Base-by-base conservation (phyloP, 2,113 vertebrate genomes). In the Hirundichthys speculiger region DNA sequence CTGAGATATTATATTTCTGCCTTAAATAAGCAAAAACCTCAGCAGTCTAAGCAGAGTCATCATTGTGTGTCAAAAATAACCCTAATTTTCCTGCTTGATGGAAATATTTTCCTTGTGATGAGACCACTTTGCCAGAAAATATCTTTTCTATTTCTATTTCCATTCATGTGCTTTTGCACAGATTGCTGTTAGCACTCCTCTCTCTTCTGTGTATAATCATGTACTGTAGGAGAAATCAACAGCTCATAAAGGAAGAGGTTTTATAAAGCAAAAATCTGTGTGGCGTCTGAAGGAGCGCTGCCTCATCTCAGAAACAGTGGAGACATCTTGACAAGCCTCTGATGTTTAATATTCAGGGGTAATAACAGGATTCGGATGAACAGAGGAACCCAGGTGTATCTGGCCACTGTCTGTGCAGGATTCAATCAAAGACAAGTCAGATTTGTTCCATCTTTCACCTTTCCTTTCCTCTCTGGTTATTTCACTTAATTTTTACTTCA, bases 331-430 rank as follows among this genome's bases (percentile, higher is more conserved):
- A 80, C 84, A 77, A 72, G 57, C 71, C 19, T 70, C 41, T 75
- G 56, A 75, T 84, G 76, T 72, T 86, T 84, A 79, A 80, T 90
- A 87, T 86, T 85, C 80, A 75, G 50, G 52, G 30, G 54, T 76
- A 80, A 87, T 83, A 83, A 80, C 64, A 52, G 64, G 73, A 80
- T 82, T 72, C 59, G 73, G 79, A 86, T 75, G 79, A 85, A 80
- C 65, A 82, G 79, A 77, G 75, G 83, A 86, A 62, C 85, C 73
- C 88, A 87, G 86, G 83, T 90, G 88, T 81, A 82, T 75, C 57
- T 75, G 57, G 54, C 45, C 75, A 60, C 67, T 77, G 75, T 62
- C 73, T 72, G 64, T 61, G 64, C 70, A 75, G 58, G 82, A 86
- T 87, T 82, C 86, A 90, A 88, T 90, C 88, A 87, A 73, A 85